Evolutionary conservation across 1,140 invertebrate species (phyloP), one percentile per base, ranked within the genome.

Genomic region (Diprion similis): DNA sequence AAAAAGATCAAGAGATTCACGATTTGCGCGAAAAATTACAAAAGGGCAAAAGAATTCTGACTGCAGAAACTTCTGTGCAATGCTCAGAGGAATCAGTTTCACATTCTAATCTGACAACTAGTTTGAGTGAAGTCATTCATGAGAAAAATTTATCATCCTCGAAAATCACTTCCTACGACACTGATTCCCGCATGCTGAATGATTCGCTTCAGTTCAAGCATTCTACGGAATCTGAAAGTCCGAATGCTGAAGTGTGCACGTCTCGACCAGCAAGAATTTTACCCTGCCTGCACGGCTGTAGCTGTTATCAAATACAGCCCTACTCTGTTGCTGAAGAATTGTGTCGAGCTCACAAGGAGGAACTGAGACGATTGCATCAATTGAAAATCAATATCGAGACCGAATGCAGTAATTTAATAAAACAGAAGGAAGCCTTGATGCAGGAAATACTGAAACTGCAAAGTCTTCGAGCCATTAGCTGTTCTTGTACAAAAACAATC

Each of bases 1-100:
- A 83, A 10, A 89, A 91, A 78, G 87, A 91, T 3, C 81, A 88
- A 72, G 89, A 92, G 80, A 92, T 93, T 10, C 79, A 79, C 10
- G 79, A 86, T 15, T 80, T 93, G n/a, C 88, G 89, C 19, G 83
- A 84, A 7, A 89, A 90, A 81, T 77, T 92, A 19, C 65, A 70
- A 19, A 17, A 24, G 6, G 70, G 73, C 0, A 74, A 76, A 18
- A 69, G 64, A 37, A 64, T 72, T 1, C 67, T 71, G 1, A 73
- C 77, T 24, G 67, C n/a, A 10, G 82, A 87, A 67, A 78, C 80
- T 1, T 81, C 79, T 1, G 75, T 83, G 7, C 86, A 87, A 71
- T 83, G 73, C 66, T 78, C 85, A 10, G 81, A 83, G 15, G 69
- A 70, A 18, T 59, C 9, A 17, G 51, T 4, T 13, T 13, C 7